Evolutionary conservation across 30 jellyfish, hydroid and myxozoan species (phyloP), one percentile per base, ranked within the genome.

Genomic region (Cassiopea andromeda): DNA sequence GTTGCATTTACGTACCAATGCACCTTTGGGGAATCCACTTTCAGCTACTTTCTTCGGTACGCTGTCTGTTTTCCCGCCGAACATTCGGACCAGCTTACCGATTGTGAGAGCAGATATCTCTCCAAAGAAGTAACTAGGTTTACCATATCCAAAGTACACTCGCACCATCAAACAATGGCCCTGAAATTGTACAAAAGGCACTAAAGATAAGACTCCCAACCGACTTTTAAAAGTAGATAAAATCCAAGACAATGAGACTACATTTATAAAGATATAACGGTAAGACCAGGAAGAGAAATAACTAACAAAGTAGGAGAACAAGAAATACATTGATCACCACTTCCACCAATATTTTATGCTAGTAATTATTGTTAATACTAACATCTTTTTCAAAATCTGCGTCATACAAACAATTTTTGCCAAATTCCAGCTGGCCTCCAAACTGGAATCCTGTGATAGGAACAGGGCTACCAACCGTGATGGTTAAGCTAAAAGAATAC

Each of bases 341-440:
- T 3, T 54, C 64, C 12, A 54, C 64, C 64, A 54, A 54, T 54
- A 54, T 54, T 54, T 9, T 9, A 46, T 8, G 60, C 46, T 13
- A 77, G 0, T 0, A 7, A 3, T 77, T 0, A 77, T 16, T 4
- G 8, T 2, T 64, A 0, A 10, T 43, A 89, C 97, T 78, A 81
- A 96, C 99, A 44, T 78, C 94, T 27, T 89, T 87, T 38, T 82
- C 98, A 81, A 92, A 96, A 79, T 96, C 99, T 12, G 96, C 98
- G 64, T 92, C 94, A 77, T 96, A 96, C 46, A 96, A 48, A 77
- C 99, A 96, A 66, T 96, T 88, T 60, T 85, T 92, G 77, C 99
- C 99, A 82, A 96, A 92, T 57, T 96, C 99, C 46, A 96, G 83
- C 76, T 85, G 97, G 13, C 93, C 99, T 5, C 99, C 99, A 87